These are phyloP conservation scores for Callithrix jacchus DNA, from an alignment of 2,113 vertebrate species.

Conservation along the genomic window DNA sequence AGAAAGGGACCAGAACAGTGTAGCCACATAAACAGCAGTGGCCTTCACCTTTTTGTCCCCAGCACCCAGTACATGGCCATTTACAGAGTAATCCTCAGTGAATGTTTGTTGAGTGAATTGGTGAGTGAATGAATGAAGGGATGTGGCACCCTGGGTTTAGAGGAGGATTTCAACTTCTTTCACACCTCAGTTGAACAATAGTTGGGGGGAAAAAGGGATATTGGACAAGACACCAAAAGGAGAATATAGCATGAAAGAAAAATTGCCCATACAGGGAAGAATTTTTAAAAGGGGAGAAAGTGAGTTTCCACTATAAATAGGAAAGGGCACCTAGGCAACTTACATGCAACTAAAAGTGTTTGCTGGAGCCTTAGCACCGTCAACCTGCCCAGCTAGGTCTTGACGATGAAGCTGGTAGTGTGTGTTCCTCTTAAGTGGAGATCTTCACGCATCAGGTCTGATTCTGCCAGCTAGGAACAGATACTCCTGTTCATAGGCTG, in stretches of 20 bases:
- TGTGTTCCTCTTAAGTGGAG: background rate
- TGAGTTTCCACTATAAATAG: conserved; percentile 62
- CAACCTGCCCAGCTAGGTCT: background rate
- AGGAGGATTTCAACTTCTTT: background rate
- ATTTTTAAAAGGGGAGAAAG: conserved; percentile 53
- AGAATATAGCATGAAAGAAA: background rate
- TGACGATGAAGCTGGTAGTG: background rate
- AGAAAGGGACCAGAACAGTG: background rate
- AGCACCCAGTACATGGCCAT: background rate
- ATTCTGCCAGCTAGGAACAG: background rate
- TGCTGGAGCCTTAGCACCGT: background rate
- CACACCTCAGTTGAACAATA: background rate
- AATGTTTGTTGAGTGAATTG: conserved; percentile 4
- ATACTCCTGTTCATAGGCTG: background rate
- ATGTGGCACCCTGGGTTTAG: background rate
- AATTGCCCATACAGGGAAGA: background rate
- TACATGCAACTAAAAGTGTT: background rate
- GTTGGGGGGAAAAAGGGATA: background rate
- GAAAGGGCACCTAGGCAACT: conserved; percentile 57
- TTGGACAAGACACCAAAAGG: background rate
- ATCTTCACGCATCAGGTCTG: background rate
- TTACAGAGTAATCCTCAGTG: background rate
- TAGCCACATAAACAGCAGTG: background rate
- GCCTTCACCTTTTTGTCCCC: background rate
- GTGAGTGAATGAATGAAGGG: background rate